Conservation (phyloP, 2,888 invertebrate species). For the Macaria liturata region DNA sequence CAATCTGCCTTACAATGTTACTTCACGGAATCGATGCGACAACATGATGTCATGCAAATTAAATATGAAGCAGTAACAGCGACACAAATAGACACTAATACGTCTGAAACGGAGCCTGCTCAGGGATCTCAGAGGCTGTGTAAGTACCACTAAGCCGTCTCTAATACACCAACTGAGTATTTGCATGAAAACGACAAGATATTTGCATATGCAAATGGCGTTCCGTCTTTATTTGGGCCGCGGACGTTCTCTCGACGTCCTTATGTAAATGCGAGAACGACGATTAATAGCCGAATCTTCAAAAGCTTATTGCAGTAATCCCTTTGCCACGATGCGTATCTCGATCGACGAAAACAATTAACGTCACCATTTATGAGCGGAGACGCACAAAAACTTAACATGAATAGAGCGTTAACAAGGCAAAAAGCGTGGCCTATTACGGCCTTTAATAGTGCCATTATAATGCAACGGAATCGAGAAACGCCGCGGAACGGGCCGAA, state of each 20-base stretch:
- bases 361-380: constrained; percentile 43
- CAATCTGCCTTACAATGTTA: constrained; percentile 20
- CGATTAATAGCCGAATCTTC: constrained; percentile 53
- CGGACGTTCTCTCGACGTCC: constrained; percentile 63
- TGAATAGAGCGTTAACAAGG: constrained; percentile 63
- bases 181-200: constrained; percentile 75
- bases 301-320: constrained; percentile 50
- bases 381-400: constrained; percentile 48
- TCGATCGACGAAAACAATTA: constrained; percentile 50
- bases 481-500: constrained; percentile 46
- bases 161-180: constrained; percentile 76
- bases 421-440: constrained; percentile 56
- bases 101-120: constrained; percentile 40
- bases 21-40: constrained; percentile 26
- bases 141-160: constrained; percentile 74
- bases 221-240: constrained; percentile 76
- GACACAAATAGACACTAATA: constrained; percentile 54
- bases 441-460: constrained; percentile 58
- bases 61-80: constrained; percentile 44
- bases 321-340: constrained; percentile 47
- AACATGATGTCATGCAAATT: constrained; percentile 40
- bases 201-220: constrained; percentile 81
- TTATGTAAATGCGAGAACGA: constrained; percentile 65
- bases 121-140: constrained; percentile 57
- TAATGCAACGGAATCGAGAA: constrained; percentile 53